Evolutionary conservation across 2,797 vertebrate species (phyloP).

Genomic region (Silurus aristotelis): DNA sequence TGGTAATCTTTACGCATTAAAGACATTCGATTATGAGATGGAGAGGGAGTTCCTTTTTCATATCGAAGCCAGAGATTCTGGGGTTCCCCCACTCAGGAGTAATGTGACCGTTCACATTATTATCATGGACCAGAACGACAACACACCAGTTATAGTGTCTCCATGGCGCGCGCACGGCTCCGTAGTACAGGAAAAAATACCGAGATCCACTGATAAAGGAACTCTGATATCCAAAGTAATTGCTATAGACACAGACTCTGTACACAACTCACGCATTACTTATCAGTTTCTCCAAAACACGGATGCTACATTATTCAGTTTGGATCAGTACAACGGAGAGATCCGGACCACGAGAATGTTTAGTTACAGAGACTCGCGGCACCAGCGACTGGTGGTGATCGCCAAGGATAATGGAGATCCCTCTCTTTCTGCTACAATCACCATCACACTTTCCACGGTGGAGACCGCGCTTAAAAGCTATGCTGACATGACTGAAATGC

Average conservation of each 20-base stretch:
- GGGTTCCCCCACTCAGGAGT: slow-evolving; percentile 59
- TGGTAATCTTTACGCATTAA: slow-evolving; percentile 61
- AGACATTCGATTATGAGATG: slow-evolving; percentile 65
- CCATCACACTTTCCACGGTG: slow-evolving; percentile 62
- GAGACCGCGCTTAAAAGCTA: slow-evolving; percentile 59
- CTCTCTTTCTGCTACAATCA: slow-evolving; percentile 61
- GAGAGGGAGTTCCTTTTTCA: slow-evolving; percentile 62
- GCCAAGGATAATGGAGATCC: slow-evolving; percentile 63
- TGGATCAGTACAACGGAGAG: slow-evolving; percentile 64
- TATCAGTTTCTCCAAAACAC: slow-evolving; percentile 62
- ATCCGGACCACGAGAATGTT: slow-evolving; percentile 61
- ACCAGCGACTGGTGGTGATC: slow-evolving; percentile 59
- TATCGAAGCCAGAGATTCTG: slow-evolving; percentile 62
- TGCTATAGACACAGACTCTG: slow-evolving; percentile 66
- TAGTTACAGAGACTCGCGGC: slow-evolving; percentile 59
- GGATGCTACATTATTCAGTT: slow-evolving; percentile 58
- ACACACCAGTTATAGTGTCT: slow-evolving; percentile 49
- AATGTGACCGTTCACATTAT: slow-evolving; percentile 53
- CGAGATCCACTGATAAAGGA: slow-evolving; percentile 64
- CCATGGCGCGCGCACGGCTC: slow-evolving; percentile 61
- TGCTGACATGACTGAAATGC: slow-evolving; percentile 59
- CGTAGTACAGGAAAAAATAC: slow-evolving; percentile 62
- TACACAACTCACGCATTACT: slow-evolving; percentile 65
- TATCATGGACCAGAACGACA: slow-evolving; percentile 63
- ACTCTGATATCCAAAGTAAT: slow-evolving; percentile 68